Evolutionary conservation across 1,140 invertebrate species (phyloP).

Genomic region (Charaxes varanes): DNA sequence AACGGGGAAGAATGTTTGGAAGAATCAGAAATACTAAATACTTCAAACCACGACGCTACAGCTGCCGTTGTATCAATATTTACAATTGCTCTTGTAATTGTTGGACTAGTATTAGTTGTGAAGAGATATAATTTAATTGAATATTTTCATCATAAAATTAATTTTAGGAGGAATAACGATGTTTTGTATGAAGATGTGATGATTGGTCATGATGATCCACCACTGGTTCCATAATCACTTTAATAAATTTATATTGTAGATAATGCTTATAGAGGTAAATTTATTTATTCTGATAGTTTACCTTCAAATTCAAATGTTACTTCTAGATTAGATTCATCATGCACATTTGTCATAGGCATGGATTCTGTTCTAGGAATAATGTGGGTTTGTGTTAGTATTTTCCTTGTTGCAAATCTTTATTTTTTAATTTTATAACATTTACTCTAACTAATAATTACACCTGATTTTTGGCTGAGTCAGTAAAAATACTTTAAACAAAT

Average conservation of each 20-base stretch:
- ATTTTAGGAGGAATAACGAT: slow-evolving; percentile 52
- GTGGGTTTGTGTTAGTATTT: no score
- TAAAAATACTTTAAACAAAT: no score
- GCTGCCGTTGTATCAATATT: slow-evolving; percentile 52
- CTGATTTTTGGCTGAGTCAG: no score
- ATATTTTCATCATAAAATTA: slow-evolving; percentile 60
- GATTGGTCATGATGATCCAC: slow-evolving; percentile 71
- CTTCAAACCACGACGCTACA: slow-evolving; percentile 34
- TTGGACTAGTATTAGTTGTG: slow-evolving; percentile 58
- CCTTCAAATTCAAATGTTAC: no score
- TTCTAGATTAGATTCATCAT: no score
- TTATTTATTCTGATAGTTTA: no score
- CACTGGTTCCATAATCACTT: slow-evolving; percentile 49
- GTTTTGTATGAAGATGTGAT: slow-evolving; percentile 72
- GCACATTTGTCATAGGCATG: no score
- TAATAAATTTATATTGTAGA: slow-evolving; percentile 2
- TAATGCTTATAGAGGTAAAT: neutral
- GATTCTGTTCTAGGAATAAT: no score
- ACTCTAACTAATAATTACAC: no score
- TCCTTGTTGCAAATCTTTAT: no score
- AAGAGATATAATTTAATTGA: slow-evolving; percentile 67
- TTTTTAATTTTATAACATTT: no score
- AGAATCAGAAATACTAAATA: slow-evolving; percentile 8
- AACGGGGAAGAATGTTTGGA: slow-evolving; percentile 38
- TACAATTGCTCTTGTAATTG: slow-evolving; percentile 50